Base-by-base conservation (phyloP, 2,888 invertebrate genomes). In the Drosophila algonquin region DNA sequence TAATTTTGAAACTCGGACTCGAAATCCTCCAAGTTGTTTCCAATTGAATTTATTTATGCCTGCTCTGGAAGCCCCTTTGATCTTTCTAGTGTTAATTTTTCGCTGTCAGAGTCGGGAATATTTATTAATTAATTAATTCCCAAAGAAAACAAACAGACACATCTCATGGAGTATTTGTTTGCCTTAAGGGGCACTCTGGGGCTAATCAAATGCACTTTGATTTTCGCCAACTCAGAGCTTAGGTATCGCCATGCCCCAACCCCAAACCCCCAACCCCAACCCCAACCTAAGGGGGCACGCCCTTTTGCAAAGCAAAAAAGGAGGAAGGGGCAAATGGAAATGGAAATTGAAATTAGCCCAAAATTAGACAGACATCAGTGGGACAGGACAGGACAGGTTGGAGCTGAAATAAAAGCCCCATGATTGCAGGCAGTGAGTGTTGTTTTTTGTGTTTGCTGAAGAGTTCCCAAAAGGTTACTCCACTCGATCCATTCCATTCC, bases 281-380 rank as follows among this genome's bases (percentile, higher is more conserved):
- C 18, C 18, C 18, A 18, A 18, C 18, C 18, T 18, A 40, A 7
- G 0, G 40, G 40, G 40, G 40, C 40, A 40, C 40, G n/a, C 52
- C 47, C 46, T 14, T 32, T 18, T 24, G 9, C 24, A 30, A 30
- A 2, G 2, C 4, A 24, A 30, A 30, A 30, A 30, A 8, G 8
- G 30, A 8, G 64, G 65, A 12, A 32, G 47, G 47, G 54, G 55
- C 21, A 45, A 65, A 65, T 67, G 69, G 75, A 67, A 69, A 69
- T 74, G 75, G 63, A 83, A 83, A 86, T 86, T 83, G 86, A 83
- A 83, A 83, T 86, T 86, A 83, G 77, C 74, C 64, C 74, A 76
- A 80, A 85, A 85, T 83, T 77, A 68, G 81, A 77, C 75, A 64
- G 77, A 77, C 83, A 62, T 50, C 73, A 70, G 24, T 56, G 69